Base-by-base conservation (phyloP, 1,140 invertebrate species). In the Calliphora vicina region DNA sequence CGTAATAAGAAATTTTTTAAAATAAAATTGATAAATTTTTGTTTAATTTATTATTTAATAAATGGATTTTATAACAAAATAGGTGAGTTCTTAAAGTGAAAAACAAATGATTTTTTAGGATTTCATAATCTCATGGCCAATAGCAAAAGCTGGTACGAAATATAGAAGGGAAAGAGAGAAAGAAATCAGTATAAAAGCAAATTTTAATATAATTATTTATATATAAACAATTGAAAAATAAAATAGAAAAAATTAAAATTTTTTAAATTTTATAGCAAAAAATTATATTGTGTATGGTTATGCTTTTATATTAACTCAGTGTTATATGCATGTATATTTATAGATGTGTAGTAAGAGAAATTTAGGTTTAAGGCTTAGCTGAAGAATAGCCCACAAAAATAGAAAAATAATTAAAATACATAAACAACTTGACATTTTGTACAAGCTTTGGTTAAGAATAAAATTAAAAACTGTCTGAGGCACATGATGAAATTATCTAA, bases 61-160 rank as follows among this genome's bases (percentile, higher is more conserved):
- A 74, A 29, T 2, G 29, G 35, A 35, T 74, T 74, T 35, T n/a
- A 78, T 78, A 78, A 78, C 74, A 78, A 78, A 78, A 78, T 78
- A 78, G 43, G 43, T 78, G 17, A 23, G 43, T 35, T 42, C 74
- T 78, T 78, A 78, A 78, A 43, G n/a, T 78, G 35, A 45, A 78
- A n/a, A 74, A 57, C 45, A 67, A 67, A 67, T 67, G 61, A 20
- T 20, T 67, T 67, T 43, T 67, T 23, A 9, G 61, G n/a, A 67
- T 67, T 67, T 67, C 20, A 67, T 20, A 67, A 67, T 20, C 20
- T 67, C 61, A 25, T 67, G 61, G 61, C 61, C 61, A 23, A 9
- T 67, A 67, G 17, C 20, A 61, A 61, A 12, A 67, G 35, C 35
- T 78, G 35, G 74, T 78, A 78, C 74, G 74, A 78, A 78, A 78